Percentiles rank a stretch among this genome's conserved stretches.
phyloP scores from a whole-genome alignment of 2,797 vertebrate genomes.

The Pseudopleuronectes americanus region DNA sequence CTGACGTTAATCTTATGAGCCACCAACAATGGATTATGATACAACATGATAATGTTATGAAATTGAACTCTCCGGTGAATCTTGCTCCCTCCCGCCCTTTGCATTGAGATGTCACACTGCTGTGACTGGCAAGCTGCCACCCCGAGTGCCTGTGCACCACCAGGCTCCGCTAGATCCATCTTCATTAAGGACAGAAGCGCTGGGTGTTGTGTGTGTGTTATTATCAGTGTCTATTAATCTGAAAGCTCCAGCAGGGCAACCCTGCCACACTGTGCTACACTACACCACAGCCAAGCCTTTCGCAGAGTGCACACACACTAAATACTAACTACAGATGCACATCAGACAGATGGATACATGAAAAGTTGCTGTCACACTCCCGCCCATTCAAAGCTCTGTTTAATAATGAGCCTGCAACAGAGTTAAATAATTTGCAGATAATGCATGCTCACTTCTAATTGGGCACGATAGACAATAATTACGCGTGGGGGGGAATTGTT shows the following conservation, averaged over 20 bases:
- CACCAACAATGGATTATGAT: conserved; percentile 80
- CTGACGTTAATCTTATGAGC: conserved; percentile 78
- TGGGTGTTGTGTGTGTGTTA: conserved; percentile 76
- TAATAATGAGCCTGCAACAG: conserved; percentile 43
- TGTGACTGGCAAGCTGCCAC: conserved; percentile 81
- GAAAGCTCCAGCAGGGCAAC: conserved; percentile 73
- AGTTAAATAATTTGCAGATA: conserved; percentile 58
- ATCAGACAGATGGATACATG: background rate
- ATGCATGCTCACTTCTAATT: conserved; percentile 48
- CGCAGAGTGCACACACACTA: conserved; percentile 31
- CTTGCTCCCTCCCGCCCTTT: conserved; percentile 64
- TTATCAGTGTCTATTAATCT: conserved; percentile 81
- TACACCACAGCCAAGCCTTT: conserved; percentile 34
- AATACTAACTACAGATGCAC: background rate
- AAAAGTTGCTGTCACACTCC: conserved; percentile 15
- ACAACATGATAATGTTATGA: conserved; percentile 82
- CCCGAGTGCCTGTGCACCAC: conserved; percentile 60
- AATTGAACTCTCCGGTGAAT: conserved; percentile 68
- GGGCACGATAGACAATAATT: conserved; percentile 59
- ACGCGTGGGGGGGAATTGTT: conserved; percentile 31
- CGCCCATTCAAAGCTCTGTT: conserved; percentile 17
- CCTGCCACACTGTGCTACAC: conserved; percentile 50
- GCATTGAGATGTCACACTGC: conserved; percentile 73
- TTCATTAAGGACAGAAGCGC: conserved; percentile 77
- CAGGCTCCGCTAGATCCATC: conserved; percentile 77